These are phyloP conservation scores for Gymnothorax reevesii DNA, from an alignment of 2,797 vertebrate genomes.

Conservation along the genomic window DNA sequence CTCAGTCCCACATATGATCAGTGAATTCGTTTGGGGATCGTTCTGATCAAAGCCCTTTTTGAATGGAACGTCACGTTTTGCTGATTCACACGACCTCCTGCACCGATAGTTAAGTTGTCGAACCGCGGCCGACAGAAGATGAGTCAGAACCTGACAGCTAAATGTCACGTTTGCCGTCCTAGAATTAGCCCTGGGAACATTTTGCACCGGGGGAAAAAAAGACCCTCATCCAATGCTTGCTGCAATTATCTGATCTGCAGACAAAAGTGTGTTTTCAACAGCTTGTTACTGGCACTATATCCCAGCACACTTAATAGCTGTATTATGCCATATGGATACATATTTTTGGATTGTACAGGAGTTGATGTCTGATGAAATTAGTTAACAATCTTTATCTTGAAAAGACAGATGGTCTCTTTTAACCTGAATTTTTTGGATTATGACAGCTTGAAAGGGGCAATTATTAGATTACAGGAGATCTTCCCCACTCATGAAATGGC, in stretches of 20 bases:
- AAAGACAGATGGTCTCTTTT: not conserved
- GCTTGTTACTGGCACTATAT: not conserved
- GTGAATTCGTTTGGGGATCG: not conserved
- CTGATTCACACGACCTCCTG: conserved; percentile 20
- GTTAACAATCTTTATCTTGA: not conserved
- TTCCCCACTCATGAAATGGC: not conserved
- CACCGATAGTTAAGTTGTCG: not conserved
- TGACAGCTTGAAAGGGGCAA: conserved; percentile 14
- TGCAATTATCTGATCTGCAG: not conserved
- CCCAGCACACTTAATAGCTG: not conserved
- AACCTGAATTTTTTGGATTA: not conserved
- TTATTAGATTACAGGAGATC: conserved; percentile 3
- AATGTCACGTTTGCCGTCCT: conserved; percentile 44
- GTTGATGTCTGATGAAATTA: not conserved
- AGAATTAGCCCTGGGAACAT: conserved; percentile 37
- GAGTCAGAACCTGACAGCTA: conserved; percentile 41
- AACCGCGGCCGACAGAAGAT: conserved; percentile 4
- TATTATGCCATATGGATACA: not conserved
- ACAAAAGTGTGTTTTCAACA: not conserved
- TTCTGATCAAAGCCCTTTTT: not conserved
- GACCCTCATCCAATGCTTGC: not conserved
- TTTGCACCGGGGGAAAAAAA: conserved; percentile 30
- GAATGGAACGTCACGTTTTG: conserved; percentile 19
- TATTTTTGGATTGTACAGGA: not conserved
- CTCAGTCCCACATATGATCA: not conserved